Evolutionary conservation across 1,140 invertebrate species (phyloP), one percentile per base, ranked within the genome.

Genomic region (Bombus affinis): DNA sequence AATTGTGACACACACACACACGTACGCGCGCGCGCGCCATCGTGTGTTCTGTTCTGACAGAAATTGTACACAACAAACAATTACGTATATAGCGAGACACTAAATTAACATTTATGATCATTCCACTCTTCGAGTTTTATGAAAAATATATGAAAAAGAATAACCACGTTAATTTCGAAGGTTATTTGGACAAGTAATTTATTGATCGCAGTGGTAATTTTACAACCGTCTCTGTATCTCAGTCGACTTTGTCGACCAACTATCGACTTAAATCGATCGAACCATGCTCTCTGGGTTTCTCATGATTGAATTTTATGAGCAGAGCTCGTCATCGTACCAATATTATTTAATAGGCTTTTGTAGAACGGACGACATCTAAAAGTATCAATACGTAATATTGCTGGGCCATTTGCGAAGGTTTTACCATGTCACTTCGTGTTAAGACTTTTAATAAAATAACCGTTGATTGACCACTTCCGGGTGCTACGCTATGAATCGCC

Each of bases 1-100:
- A 89, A 89, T 89, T 89, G 85, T 89, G 78, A 72, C 47, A 39
- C 80, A 74, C 32, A 62, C 47, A 32, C 72, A 66, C 22, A 5
- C 4, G 37, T 5, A 5, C 37, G 37, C 5, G 5, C 0, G 5
- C 37, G 37, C 5, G 37, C 37, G 37, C 12, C 2, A 2, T 44
- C 6, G 15, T 47, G n/a, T 35, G 44, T 15, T 18, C 9, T 42
- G 3, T 39, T 71, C n/a, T 28, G n/a, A 62, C 9, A 32, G 44
- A 47, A 70, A 47, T 53, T 53, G 25, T 12, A 28, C 39, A 15
- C 39, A 44, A 32, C 4, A 2, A 2, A 8, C 0, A 28, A 47
- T 35, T 42, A 42, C 18, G 12, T 35, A 12, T 32, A 57, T 32
- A 59, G 1, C 3, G 47, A 32, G 4, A 35, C 3, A 2, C 15